phyloP scores from a whole-genome alignment of 2,113 vertebrate genomes.

The Sylvietta virens region DNA sequence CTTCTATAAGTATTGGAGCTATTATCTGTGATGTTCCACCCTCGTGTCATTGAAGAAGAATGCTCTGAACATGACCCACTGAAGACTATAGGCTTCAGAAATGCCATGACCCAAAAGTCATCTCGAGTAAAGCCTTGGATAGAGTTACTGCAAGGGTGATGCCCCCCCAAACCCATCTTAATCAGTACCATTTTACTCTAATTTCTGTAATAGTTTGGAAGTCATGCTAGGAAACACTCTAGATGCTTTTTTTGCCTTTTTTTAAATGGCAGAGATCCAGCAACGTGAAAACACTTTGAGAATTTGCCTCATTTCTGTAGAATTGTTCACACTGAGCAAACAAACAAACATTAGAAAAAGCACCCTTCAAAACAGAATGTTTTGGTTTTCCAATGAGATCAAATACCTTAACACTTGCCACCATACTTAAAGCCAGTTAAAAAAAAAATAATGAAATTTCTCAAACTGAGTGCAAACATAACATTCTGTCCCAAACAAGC shows the following conservation, averaged over 20 bases:
- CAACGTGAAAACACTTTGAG: not conserved
- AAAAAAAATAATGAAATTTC: not conserved
- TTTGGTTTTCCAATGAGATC: constrained; percentile 1
- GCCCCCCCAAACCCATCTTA: not conserved
- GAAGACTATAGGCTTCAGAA: not conserved
- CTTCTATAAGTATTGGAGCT: not conserved
- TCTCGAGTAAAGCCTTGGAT: not conserved
- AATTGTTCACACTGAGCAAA: not conserved
- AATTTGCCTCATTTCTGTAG: not conserved
- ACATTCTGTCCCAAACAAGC: not conserved
- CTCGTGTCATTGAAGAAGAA: not conserved
- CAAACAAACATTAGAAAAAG: not conserved
- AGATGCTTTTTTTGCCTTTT: not conserved
- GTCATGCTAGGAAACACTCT: not conserved
- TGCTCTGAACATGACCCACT: not conserved
- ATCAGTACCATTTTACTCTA: constrained; percentile 11
- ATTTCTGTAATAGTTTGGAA: constrained; percentile 7
- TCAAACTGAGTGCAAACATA: not conserved
- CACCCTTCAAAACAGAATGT: not conserved
- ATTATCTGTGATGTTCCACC: not conserved
- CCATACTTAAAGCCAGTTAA: not conserved
- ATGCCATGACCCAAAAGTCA: not conserved
- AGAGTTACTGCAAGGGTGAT: not conserved
- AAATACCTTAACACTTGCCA: not conserved
- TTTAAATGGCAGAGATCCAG: not conserved